Evolutionary conservation across 2,888 invertebrate genomes (phyloP).

Genomic region (Cataglyphis rosenhaueri): DNA sequence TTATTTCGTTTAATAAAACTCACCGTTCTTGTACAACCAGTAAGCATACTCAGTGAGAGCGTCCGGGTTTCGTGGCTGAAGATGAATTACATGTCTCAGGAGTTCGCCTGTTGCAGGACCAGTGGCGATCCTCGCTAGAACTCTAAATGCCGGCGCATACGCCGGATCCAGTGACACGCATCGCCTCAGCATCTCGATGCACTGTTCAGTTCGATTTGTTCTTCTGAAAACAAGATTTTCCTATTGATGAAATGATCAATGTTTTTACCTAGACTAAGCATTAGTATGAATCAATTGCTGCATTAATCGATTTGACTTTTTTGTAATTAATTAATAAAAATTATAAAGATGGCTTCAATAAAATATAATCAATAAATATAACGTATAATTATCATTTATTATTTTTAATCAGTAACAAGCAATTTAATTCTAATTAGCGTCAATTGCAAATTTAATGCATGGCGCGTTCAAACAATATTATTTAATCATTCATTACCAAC

Average conservation of each 20-base stretch:
- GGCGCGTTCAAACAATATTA: slow-evolving; percentile 22
- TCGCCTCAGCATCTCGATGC: slow-evolving; percentile 89
- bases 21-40: slow-evolving; percentile 90
- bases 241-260: background rate
- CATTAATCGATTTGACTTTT: background rate
- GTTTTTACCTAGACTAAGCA: background rate
- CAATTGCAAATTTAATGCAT: slow-evolving; percentile 37
- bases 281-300: background rate
- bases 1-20: slow-evolving; percentile 62
- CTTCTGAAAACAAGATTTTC: slow-evolving; percentile 86
- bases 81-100: slow-evolving; percentile 88
- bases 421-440: slow-evolving; percentile 24
- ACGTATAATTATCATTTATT: slow-evolving; percentile 28
- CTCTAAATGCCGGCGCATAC: slow-evolving; percentile 90
- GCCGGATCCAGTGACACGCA: slow-evolving; percentile 90
- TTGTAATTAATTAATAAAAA: background rate
- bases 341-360: background rate
- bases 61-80: slow-evolving; percentile 90
- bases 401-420: slow-evolving; percentile 27
- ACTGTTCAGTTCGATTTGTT: slow-evolving; percentile 89
- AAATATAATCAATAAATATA: background rate
- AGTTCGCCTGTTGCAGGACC: slow-evolving; percentile 87
- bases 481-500: slow-evolving; percentile 15
- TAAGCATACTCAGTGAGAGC: slow-evolving; percentile 90
- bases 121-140: slow-evolving; percentile 88